phyloP scores from a whole-genome alignment of 2,113 vertebrate species.

The Proterorhinus semilunaris region DNA sequence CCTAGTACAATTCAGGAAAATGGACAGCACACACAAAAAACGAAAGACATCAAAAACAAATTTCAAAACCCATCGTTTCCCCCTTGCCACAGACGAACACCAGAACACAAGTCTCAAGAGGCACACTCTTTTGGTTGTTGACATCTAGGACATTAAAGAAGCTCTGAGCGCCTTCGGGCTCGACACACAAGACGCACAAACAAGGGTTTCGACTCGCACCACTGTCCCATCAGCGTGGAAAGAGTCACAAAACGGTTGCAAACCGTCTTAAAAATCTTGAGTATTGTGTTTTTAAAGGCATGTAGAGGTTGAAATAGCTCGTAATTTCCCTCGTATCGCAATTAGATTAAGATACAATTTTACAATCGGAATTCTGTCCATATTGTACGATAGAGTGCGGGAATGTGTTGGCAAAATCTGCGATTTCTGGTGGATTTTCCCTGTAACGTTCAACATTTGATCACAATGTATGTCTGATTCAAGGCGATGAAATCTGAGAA shows the following conservation, averaged over 20 bases:
- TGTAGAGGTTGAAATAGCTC: too few relatives aligned
- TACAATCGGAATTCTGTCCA: too few relatives aligned
- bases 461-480: too few relatives aligned
- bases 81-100: constrained; percentile 44
- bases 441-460: too few relatives aligned
- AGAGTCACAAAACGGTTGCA: neutral
- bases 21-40: constrained; percentile 29
- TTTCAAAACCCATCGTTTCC: constrained; percentile 30
- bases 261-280: too few relatives aligned
- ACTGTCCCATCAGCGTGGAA: neutral
- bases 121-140: constrained; percentile 63
- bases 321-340: too few relatives aligned
- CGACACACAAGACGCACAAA: constrained; percentile 16
- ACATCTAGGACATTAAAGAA: constrained; percentile 54
- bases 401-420: too few relatives aligned
- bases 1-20: constrained; percentile 25
- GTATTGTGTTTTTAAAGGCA: neutral
- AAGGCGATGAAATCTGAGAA: too few relatives aligned
- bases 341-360: too few relatives aligned
- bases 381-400: too few relatives aligned
- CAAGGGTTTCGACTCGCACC: neutral
- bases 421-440: too few relatives aligned
- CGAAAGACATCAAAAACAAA: constrained; percentile 36
- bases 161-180: constrained; percentile 19
- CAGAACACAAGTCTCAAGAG: constrained; percentile 41